phyloP scores from a whole-genome alignment of 2,888 invertebrate genomes.

The Cabera pusaria region DNA sequence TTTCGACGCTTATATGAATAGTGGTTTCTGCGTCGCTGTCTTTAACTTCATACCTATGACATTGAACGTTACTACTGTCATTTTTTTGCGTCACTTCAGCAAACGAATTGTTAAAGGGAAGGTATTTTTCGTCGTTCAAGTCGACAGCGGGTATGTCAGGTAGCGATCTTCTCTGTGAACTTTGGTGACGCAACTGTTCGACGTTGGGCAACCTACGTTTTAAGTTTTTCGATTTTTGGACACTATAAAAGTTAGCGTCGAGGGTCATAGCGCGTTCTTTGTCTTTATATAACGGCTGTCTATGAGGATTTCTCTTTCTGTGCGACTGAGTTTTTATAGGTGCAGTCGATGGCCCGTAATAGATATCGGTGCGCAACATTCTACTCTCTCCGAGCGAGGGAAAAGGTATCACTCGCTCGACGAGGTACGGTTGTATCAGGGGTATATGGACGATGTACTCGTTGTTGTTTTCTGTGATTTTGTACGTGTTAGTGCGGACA shows the following conservation, averaged over 20 bases:
- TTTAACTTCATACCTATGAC: constrained; percentile 81
- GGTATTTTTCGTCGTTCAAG: constrained; percentile 12
- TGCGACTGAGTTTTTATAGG: constrained; percentile 22
- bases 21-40: constrained; percentile 78
- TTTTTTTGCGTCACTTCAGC: constrained; percentile 22
- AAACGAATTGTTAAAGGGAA: constrained; percentile 2
- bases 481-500: constrained; percentile 52
- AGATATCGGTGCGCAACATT: constrained; percentile 33
- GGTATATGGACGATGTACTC: constrained; percentile 55
- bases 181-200: constrained; percentile 31
- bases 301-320: constrained; percentile 27
- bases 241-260: constrained; percentile 31
- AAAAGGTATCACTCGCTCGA: constrained; percentile 7
- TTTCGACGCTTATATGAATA: constrained; percentile 71
- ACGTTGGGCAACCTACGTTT: constrained; percentile 44
- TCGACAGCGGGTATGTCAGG: constrained; percentile 38
- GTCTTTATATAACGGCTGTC: neutral
- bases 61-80: constrained; percentile 46
- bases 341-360: constrained; percentile 29
- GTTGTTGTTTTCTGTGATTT: constrained; percentile 53
- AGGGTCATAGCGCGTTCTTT: constrained; percentile 23
- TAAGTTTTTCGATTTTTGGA: constrained; percentile 25
- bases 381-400: constrained; percentile 28
- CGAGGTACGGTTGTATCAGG: constrained; percentile 12
- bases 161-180: constrained; percentile 35